Conservation (phyloP, 2,888 invertebrate species). For the Sphaerophoria taeniata region DNA sequence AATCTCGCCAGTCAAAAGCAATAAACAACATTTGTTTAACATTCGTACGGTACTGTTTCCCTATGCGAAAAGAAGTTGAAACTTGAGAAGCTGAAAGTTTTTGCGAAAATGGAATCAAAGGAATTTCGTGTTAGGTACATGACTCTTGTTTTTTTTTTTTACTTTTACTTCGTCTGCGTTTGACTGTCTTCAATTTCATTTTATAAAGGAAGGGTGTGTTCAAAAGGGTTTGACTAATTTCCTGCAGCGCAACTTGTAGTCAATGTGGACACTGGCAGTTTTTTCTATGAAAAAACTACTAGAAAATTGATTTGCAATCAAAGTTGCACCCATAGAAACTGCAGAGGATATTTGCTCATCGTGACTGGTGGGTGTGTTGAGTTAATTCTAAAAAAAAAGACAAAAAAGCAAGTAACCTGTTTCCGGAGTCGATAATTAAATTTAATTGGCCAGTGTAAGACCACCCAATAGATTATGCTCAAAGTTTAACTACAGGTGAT, state of each 20-base stretch:
- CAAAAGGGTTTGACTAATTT: slow-evolving; percentile 38
- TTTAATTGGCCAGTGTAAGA: slow-evolving; percentile 37
- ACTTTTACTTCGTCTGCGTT: background rate
- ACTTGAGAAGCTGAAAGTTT: slow-evolving; percentile 4
- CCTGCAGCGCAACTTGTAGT: background rate
- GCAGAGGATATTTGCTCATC: background rate
- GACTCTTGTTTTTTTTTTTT: background rate
- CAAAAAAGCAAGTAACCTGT: background rate
- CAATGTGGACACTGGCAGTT: background rate
- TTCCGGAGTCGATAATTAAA: slow-evolving; percentile 8
- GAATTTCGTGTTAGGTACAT: slow-evolving; percentile 21
- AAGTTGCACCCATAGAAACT: slow-evolving; percentile 27
- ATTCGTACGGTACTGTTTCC: background rate
- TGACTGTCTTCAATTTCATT: background rate
- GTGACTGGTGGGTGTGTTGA: background rate
- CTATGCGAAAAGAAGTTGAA: background rate
- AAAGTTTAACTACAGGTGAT: no score
- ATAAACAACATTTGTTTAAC: slow-evolving; percentile 21
- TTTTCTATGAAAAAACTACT: slow-evolving; percentile 8
- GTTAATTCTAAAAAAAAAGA: background rate
- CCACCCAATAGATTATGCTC: background rate
- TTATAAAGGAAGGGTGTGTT: background rate
- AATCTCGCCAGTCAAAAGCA: slow-evolving; percentile 35
- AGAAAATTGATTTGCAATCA: slow-evolving; percentile 55
- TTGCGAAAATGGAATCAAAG: slow-evolving; percentile 1